Evolutionary conservation across 2,113 vertebrate genomes (phyloP).

Genomic region (Macquaria ambigua): DNA sequence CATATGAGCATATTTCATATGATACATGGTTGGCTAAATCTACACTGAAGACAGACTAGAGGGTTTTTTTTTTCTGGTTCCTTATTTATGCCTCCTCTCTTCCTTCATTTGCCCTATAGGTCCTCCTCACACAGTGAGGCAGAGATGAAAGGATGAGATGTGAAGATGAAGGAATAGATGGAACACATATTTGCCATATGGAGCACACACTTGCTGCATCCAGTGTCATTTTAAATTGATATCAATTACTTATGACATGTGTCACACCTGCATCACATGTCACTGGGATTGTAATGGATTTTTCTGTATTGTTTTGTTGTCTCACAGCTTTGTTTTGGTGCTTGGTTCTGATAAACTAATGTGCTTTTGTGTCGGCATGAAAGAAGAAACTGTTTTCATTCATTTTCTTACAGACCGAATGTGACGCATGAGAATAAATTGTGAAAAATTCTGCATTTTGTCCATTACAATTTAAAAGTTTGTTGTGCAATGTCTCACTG

Average conservation of each 20-base stretch:
- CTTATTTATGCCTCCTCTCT: not conserved
- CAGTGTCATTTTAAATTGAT: conserved; percentile 11
- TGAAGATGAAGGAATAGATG: conserved; percentile 27
- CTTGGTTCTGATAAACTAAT: not conserved
- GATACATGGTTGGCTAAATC: no score
- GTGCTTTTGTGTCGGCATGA: not conserved
- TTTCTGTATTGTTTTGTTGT: not conserved
- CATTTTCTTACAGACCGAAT: not conserved
- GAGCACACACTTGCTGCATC: conserved; percentile 9
- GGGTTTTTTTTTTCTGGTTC: not conserved
- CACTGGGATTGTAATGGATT: not conserved
- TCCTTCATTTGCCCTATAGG: not conserved
- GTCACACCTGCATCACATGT: conserved; percentile 4
- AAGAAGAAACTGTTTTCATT: not conserved
- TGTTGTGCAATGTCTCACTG: not conserved
- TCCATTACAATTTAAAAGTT: not conserved
- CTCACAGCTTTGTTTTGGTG: not conserved
- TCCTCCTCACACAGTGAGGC: not conserved
- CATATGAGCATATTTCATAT: not conserved
- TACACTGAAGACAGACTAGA: not conserved
- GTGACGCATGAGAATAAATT: not conserved
- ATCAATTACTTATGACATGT: conserved; percentile 19
- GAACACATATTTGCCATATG: conserved; percentile 38
- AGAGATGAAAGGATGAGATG: conserved; percentile 20
- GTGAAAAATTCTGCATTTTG: not conserved